Evolutionary conservation across 1,140 invertebrate genomes (phyloP), one percentile per base, ranked within the genome.

Genomic region (Heliothis subflexa): DNA sequence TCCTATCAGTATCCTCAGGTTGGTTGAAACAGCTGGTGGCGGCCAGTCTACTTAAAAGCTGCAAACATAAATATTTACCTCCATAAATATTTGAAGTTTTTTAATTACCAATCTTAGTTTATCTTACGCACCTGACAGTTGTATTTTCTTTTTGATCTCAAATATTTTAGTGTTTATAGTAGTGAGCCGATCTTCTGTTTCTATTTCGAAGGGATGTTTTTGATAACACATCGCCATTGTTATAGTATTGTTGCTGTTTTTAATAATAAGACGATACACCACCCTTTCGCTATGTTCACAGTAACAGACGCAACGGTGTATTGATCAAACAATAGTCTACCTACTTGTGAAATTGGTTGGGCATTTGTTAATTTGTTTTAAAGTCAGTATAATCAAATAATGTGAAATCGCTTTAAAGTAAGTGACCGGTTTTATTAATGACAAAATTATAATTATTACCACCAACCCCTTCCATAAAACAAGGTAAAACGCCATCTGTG

Each of bases 111-210:
- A n/a, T 52, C n/a, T 11, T 25, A 1, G 11, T 21, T 18, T 25
- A 47, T 45, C 33, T 52, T 33, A 71, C 70, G 86, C 87, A 97
- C 97, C 97, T 89, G 97, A 97, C 75, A 98, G 88, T 84, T 97
- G 96, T 87, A 98, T 97, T 87, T 97, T 97, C 91, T 97, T 97
- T 88, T 97, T 98, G 54, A 97, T 96, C 93, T 97, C 97, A 85
- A 96, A 95, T 88, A 97, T 97, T 94, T 97, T 96, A 80, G 96
- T 96, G 88, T 97, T 97, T 57, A 97, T 95, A 57, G 95, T 95
- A 61, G 95, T 95, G n/a, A 96, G 80, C 79, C 95, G 96, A 75
- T 96, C 96, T 18, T 95, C 95, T 66, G 94, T 90, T 85, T 93
- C 90, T 70, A 95, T 95, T 81, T 88, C 95, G 71, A 95, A 92